phyloP scores from a whole-genome alignment of 2,113 vertebrate genomes.

The Rhadina sibilatrix region DNA sequence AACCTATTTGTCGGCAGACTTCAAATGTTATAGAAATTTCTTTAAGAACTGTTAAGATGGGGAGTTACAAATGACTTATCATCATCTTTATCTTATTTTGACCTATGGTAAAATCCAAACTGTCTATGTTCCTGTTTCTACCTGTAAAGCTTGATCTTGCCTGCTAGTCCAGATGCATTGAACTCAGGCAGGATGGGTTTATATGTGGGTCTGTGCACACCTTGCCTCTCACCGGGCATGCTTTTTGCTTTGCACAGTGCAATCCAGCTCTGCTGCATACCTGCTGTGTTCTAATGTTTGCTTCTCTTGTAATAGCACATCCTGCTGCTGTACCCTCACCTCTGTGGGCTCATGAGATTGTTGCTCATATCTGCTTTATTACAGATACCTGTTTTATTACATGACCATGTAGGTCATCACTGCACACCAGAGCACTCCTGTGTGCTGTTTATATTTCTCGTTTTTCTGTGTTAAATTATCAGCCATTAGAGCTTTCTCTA shows the following conservation, averaged over 20 bases:
- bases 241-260: background rate
- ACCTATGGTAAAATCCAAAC: background rate
- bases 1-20: background rate
- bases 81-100: background rate
- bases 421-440: background rate
- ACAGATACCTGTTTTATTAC: background rate
- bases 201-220: background rate
- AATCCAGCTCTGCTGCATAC: background rate
- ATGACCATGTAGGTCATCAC: background rate
- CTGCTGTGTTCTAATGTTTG: background rate
- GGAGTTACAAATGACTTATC: background rate
- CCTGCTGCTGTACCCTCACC: background rate
- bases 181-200: background rate
- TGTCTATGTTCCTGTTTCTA: background rate
- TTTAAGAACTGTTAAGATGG: background rate
- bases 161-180: background rate
- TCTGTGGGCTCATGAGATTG: background rate
- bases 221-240: background rate
- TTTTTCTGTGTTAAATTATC: background rate
- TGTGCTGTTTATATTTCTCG: background rate
- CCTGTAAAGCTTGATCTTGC: background rate
- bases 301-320: background rate
- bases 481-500: background rate
- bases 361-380: background rate
- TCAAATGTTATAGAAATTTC: background rate